Evolutionary conservation across 2,888 invertebrate genomes (phyloP), one percentile per base, ranked within the genome.

Genomic region (Ctenicera cuprea): DNA sequence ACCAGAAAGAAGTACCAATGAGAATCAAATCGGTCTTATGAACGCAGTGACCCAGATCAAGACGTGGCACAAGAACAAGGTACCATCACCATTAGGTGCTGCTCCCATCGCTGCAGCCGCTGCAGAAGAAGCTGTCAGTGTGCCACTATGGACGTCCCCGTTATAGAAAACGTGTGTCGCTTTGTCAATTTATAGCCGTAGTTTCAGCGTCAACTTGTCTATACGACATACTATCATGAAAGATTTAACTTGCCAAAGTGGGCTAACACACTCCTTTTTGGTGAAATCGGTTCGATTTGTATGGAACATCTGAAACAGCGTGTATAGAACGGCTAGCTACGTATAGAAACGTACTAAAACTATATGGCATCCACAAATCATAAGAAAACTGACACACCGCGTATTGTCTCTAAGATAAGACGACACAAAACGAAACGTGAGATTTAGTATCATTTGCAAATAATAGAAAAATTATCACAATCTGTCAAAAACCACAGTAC

Each of bases 41-140:
- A 43, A 50, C 61, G 30, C 52, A 18, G 8, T 62, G 72, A 72
- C 72, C 72, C 52, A 72, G 41, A 67, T 63, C 50, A 59, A 37
- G 45, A 38, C 38, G 50, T 16, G 59, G 50, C 26, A 43, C 22
- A 67, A 50, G 50, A 63, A 45, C 33, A 54, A 61, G 62, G 43
- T 20, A 61, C 37, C 52, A 67, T 43, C 71, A 50, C 26, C 54
- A 59, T 20, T 33, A 62, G 45, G 9, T 41, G 48, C 48, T 37
- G 37, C 63, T 57, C 8, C 33, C 41, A 38, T 37, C 67, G 41
- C 22, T 41, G 62, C 33, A 65, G 45, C 37, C 57, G 57, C 65
- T 54, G 18, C 54, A 68, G 54, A 41, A 26, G 66, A 73, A 68
- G 73, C 63, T 48, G 73, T 73, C 73, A 73, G 68, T 73, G 73